Base-by-base conservation (phyloP, 2,888 invertebrate genomes). In the Metacarcinus magister region DNA sequence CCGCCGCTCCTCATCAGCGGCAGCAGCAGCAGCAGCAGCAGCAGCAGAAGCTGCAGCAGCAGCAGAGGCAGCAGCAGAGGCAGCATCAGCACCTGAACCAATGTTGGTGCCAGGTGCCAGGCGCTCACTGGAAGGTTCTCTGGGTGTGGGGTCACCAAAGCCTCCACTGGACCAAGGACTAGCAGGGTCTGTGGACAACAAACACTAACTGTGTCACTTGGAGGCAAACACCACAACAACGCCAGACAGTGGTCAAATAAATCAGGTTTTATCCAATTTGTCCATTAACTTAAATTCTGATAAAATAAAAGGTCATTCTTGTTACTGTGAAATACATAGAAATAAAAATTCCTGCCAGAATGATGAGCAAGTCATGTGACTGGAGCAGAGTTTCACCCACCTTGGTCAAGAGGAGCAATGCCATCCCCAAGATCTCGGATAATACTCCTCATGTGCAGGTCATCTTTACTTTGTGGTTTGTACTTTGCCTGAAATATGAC, bases 391-490 rank as follows among this genome's bases (percentile, higher is more conserved):
- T 75, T 28, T 28, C 32, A 44, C 93, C 60, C 60, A 93, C 96
- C 95, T 93, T 96, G 96, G 75, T 96, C 96, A 90, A 87, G 46
- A 19, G 95, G 67, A n/a, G 92, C 43, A 19, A 95, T 93, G 19
- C 95, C 87, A 54, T 48, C 89, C 75, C 92, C 95, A 90, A 89
- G 46, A 5, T 95, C 93, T 87, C 96, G 92, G 46, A 75, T 91
- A 28, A 94, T 54, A 82, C 87, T 93, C n/a, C 96, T 93, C 96
- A 96, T 96, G 92, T 96, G 96, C 54, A 96, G 75, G 67, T 96
- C 96, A 96, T 96, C 96, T 82, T 96, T 96, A 54, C 96, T 96
- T 67, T 96, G 96, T 19, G 96, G 96, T 28, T 96, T 96, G 89
- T 95, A 94, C 92, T 96, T 96, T 43, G 95, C 96, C 96, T 96